Evolutionary conservation across 2,797 vertebrate genomes (phyloP), one percentile per base, ranked within the genome.

Genomic region (Psittacula derbiana): DNA sequence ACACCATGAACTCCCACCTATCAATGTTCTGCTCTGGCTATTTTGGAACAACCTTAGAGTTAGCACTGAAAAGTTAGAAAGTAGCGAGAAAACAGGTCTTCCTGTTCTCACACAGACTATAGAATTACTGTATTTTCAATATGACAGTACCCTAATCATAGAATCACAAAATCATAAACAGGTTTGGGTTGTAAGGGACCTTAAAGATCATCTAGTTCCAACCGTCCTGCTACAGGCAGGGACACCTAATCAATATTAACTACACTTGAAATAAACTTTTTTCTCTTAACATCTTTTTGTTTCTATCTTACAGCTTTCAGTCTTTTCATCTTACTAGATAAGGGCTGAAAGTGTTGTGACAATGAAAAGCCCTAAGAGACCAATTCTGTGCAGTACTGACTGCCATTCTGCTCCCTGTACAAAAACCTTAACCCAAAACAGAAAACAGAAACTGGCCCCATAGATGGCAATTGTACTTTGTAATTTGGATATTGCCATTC

Each of bases 21-120:
- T 6, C 5, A 2, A 9, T 38, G 21, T 24, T 83, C 58, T 65
- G 33, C 43, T 78, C 43, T 66, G 72, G 19, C 30, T 87, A 5
- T 60, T 83, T 47, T 21, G 46, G 40, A 58, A 72, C 19, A 70
- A 49, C 50, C 19, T 64, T 49, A 16, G 74, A 76, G 60, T 36
- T 31, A 33, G 49, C 0, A 4, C n/a, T 64, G 36, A 41, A 52
- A 53, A n/a, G 31, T 60, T n/a, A n/a, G 31, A 40, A 36, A 23
- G 16, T 2, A n/a, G 24, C 10, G 38, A 72, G 62, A 50, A 91
- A 74, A 8, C 47, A 67, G 40, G 13, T 58, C 40, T 60, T 38
- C 12, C n/a, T 46, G 5, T 44, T 78, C 52, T 83, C 69, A 64
- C 2, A 0, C 3, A 27, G 30, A 41, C 23, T 33, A 7, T 0